Conservation (phyloP, 1,140 invertebrate species). For the Pseudomyrmex gracilis region DNA sequence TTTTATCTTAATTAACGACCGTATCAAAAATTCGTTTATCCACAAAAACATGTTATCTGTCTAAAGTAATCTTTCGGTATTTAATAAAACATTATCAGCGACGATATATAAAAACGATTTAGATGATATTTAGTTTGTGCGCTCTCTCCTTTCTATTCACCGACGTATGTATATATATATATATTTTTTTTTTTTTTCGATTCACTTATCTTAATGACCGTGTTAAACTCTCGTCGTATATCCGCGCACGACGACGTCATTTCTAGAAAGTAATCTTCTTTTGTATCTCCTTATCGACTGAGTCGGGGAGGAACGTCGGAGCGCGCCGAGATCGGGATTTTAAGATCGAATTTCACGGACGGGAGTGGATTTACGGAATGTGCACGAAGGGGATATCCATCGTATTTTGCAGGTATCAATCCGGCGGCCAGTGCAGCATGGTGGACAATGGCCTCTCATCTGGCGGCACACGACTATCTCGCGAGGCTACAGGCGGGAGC, state of each 20-base stretch:
- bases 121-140: too few species aligned
- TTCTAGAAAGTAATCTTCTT: background rate
- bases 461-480: constrained; percentile 94
- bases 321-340: constrained; percentile 38
- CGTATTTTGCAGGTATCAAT: constrained; percentile 80
- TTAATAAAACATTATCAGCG: too few species aligned
- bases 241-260: background rate
- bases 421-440: constrained; percentile 90
- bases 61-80: too few species aligned
- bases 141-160: too few species aligned
- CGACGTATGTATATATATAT: too few species aligned
- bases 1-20: too few species aligned
- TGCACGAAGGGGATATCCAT: background rate
- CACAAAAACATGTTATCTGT: too few species aligned
- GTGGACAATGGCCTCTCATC: constrained; percentile 95
- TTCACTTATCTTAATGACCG: too few species aligned
- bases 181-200: too few species aligned
- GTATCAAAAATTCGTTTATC: too few species aligned
- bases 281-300: background rate
- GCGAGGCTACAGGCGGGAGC: constrained; percentile 91
- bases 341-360: constrained; percentile 36
- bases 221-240: background rate
- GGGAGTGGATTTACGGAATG: constrained; percentile 25
- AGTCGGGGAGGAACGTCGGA: background rate
- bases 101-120: too few species aligned